Base-by-base conservation (phyloP, 1,140 invertebrate genomes). In the Drosophila asahinai region DNA sequence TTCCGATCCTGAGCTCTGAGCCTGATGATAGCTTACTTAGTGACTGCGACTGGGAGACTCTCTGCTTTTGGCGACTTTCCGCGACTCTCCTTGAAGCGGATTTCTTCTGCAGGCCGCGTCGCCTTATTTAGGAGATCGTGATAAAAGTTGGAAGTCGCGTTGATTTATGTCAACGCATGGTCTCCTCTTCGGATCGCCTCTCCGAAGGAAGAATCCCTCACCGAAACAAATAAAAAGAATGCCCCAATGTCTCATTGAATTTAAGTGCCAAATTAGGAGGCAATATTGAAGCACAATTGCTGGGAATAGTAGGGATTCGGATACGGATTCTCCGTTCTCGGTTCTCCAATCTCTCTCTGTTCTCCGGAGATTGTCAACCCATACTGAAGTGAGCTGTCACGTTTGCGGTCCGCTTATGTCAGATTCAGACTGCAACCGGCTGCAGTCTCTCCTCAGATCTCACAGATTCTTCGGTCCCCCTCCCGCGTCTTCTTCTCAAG, bases 71-170 rank as follows among this genome's bases (percentile, higher is more conserved):
- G 33, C 33, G 33, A 36, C 51, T 38, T 45, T 63, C 33, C n/a
- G 33, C 22, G 60, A 25, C 49, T 36, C 45, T 89, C 86, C 84
- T 86, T 71, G 86, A 90, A 87, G 86, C 81, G 86, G 81, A 87
- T 90, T 89, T 86, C 78, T 72, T 81, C 78, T 72, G 83, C 74
- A 27, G 64, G 76, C 74, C 65, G 84, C 83, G 65, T 89, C 86
- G 86, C 87, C 91, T 92, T 92, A 92, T 92, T 92, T 92, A 92
- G 81, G 86, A 92, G 91, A 92, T 92, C 91, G 91, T 92, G 91
- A 92, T 92, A 92, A 92, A 91, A 92, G 77, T 92, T 91, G 86
- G 91, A 92, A 92, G 91, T 92, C 91, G 83, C 91, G 64, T 91
- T 92, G 91, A 92, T 92, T 92, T 92, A 92, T 92, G 91, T 91